phyloP scores from a whole-genome alignment of 2,113 vertebrate species.

The Gobio gobio region DNA sequence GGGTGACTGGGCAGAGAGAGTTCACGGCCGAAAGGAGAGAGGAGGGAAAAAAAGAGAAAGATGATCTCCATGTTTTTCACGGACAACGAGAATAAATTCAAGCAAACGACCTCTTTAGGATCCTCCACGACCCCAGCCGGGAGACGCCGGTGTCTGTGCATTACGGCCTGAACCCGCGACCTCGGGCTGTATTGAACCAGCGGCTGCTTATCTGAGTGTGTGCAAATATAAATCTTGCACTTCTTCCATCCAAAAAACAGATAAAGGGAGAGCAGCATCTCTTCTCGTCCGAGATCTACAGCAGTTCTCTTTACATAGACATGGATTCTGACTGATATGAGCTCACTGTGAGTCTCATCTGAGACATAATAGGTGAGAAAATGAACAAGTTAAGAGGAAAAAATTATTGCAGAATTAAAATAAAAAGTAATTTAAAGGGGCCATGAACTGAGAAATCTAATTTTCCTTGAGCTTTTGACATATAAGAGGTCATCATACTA shows the following conservation, averaged over 20 bases:
- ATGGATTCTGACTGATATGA: not conserved
- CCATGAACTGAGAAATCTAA: no score
- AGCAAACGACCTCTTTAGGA: constrained; percentile 64
- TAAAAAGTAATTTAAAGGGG: no score
- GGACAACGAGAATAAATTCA: constrained; percentile 63
- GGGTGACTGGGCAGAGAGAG: constrained; percentile 66
- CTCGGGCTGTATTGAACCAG: constrained; percentile 49
- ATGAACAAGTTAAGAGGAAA: not conserved
- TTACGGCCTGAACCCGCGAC: constrained; percentile 50
- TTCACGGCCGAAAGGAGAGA: constrained; percentile 56
- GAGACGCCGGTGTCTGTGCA: constrained; percentile 47
- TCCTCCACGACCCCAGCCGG: constrained; percentile 60
- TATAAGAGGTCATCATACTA: no score
- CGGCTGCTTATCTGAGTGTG: constrained; percentile 10
- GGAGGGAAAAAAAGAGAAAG: constrained; percentile 65
- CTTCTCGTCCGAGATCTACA: not conserved
- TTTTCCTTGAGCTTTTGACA: no score
- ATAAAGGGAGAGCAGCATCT: not conserved
- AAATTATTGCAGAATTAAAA: no score
- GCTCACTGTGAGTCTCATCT: not conserved
- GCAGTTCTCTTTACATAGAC: no score
- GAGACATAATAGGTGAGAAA: not conserved
- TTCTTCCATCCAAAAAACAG: constrained; percentile 15
- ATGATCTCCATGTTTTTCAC: constrained; percentile 64
- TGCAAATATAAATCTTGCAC: constrained; percentile 29